Evolutionary conservation across 2,797 vertebrate genomes (phyloP).

Genomic region (Pipistrellus kuhlii): DNA sequence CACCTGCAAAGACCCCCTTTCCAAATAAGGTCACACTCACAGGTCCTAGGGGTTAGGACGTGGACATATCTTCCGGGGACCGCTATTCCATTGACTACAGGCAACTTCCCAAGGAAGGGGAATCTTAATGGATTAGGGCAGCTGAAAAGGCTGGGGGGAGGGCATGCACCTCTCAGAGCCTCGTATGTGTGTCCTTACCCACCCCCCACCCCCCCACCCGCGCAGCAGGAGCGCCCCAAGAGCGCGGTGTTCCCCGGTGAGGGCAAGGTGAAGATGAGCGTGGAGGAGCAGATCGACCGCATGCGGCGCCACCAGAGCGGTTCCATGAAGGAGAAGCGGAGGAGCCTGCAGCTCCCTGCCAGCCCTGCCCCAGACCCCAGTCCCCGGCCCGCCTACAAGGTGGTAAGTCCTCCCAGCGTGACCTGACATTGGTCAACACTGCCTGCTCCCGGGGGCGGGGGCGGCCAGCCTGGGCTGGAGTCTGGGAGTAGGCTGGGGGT

Average conservation of each 20-base stretch:
- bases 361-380: slow-evolving; percentile 87
- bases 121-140: background rate
- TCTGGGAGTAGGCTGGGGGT: background rate
- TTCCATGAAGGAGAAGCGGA: slow-evolving; percentile 94
- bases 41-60: background rate
- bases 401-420: slow-evolving; percentile 86
- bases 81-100: background rate
- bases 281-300: slow-evolving; percentile 96
- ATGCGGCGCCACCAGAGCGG: slow-evolving; percentile 95
- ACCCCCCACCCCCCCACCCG: accelerated
- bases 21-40: background rate
- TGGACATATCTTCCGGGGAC: background rate
- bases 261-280: slow-evolving; percentile 95
- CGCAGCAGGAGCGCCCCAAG: slow-evolving; percentile 93
- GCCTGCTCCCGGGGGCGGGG: background rate
- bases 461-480: background rate
- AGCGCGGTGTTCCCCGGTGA: slow-evolving; percentile 93
- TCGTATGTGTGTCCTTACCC: no score
- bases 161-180: background rate
- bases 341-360: slow-evolving; percentile 93
- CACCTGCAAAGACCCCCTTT: background rate
- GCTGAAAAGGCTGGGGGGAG: background rate
- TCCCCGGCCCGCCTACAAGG: slow-evolving; percentile 91
- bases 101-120: background rate
- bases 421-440: background rate